phyloP scores from a whole-genome alignment of 2,888 invertebrate species.

The Rhorus exstirpatorius region DNA sequence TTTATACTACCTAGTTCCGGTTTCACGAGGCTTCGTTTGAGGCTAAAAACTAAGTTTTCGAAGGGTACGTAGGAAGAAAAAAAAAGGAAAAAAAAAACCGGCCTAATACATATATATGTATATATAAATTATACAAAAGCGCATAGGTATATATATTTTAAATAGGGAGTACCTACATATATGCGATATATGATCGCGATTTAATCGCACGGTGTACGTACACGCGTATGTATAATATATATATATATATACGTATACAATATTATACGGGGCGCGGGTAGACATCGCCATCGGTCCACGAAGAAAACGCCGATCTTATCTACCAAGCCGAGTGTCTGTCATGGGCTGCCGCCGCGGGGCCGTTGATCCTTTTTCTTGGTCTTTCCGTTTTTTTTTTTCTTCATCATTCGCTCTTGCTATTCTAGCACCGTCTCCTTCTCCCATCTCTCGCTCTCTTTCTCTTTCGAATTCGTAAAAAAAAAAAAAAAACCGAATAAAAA shows the following conservation, averaged over 20 bases:
- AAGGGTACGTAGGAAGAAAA: too few species aligned
- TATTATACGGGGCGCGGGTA: constrained; percentile 56
- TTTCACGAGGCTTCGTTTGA: too few species aligned
- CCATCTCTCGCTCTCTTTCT: constrained; percentile 2
- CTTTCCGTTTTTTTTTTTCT: constrained; percentile 43
- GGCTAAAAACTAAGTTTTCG: too few species aligned
- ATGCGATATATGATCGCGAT: constrained; percentile 78
- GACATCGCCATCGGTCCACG: constrained; percentile 71
- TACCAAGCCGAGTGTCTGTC: constrained; percentile 76
- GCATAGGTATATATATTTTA: constrained; percentile 51
- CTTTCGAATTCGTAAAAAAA: constrained; percentile 52
- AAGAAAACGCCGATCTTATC: constrained; percentile 79
- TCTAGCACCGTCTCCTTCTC: constrained; percentile 21
- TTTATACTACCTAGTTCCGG: too few species aligned
- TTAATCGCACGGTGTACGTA: constrained; percentile 74
- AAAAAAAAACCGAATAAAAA: constrained; percentile 38
- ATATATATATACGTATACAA: constrained; percentile 4
- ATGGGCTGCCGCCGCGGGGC: constrained; percentile 74
- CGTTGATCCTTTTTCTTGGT: constrained; percentile 78
- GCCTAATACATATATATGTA: not conserved
- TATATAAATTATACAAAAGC: constrained; percentile 6
- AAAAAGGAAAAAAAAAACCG: too few species aligned
- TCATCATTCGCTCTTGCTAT: constrained; percentile 39
- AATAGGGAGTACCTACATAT: constrained; percentile 57
- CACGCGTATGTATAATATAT: constrained; percentile 39